Base-by-base conservation (phyloP, 2,888 invertebrate species). In the Zaprionus bogoriensis region DNA sequence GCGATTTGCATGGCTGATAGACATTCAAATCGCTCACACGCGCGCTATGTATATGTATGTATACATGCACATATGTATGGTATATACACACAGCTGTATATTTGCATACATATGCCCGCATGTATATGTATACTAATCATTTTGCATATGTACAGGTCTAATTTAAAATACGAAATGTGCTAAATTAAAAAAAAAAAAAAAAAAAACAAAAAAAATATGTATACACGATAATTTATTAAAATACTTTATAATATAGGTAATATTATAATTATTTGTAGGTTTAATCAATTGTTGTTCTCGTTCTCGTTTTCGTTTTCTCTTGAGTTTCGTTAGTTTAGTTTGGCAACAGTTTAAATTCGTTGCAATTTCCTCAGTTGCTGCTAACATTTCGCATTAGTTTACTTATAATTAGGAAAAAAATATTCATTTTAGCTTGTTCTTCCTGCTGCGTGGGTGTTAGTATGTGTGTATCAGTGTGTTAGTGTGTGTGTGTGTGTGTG, bases 281-380 rank as follows among this genome's bases (percentile, higher is more conserved):
- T 73, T 60, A 64, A 72, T 76, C 64, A 76, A 74, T 72, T 12
- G 7, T 10, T 44, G 14, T 54, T 42, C 58, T 71, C 38, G 38
- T 19, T 42, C 41, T 53, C 10, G 20, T 42, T 48, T 48, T 61
- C 39, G 47, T 12, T 28, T 46, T 39, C 14, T 38, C 10, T 12
- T 54, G 52, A 9, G 38, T 47, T 53, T 36, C 45, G 57, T 69
- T 86, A 83, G 84, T 83, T 82, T 82, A 83, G 83, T 83, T 83
- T 83, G 83, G 83, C 83, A 83, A 83, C 83, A 87, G 65, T 70
- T 78, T 86, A 83, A 83, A 83, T 83, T 83, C 83, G 83, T 83
- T 83, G 83, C 87, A 83, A 78, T 87, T 69, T 86, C 81, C 67
- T 75, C 84, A 83, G 78, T 82, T 86, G 80, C 67, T 85, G 74